phyloP scores from a whole-genome alignment of 2,888 invertebrate genomes.

The Helobdella robusta region DNA sequence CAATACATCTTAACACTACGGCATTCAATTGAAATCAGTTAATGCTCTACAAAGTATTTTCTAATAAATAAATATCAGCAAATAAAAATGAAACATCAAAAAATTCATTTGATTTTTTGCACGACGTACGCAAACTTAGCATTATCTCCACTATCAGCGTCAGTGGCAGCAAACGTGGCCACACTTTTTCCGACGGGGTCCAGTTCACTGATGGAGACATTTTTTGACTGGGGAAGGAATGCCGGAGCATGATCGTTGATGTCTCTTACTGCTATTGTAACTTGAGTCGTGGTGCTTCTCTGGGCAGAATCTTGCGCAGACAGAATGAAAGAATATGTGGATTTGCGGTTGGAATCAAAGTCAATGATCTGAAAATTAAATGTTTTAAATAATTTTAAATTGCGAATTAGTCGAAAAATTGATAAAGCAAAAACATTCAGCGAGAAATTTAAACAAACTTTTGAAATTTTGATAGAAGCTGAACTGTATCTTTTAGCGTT shows the following conservation, averaged over 20 bases:
- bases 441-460: slow-evolving; percentile 31
- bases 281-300: slow-evolving; percentile 5
- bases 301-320: slow-evolving; percentile 27
- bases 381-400: not conserved
- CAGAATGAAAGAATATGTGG: slow-evolving; percentile 26
- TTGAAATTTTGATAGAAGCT: slow-evolving; percentile 31
- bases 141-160: slow-evolving; percentile 81
- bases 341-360: slow-evolving; percentile 27
- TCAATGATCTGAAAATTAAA: slow-evolving; percentile 29
- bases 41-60: no score
- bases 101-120: not conserved
- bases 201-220: slow-evolving; percentile 63
- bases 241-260: slow-evolving; percentile 94
- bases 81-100: not conserved
- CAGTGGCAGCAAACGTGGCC: slow-evolving; percentile 86
- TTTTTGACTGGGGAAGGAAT: slow-evolving; percentile 52
- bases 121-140: slow-evolving; percentile 41
- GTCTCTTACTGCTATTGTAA: slow-evolving; percentile 58
- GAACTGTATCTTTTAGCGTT: slow-evolving; percentile 7
- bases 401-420: not conserved
- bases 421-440: not conserved
- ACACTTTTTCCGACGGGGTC: slow-evolving; percentile 77
- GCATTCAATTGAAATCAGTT: no score
- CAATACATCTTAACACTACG: no score
- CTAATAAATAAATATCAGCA: no score